These are phyloP conservation scores for Ifrita kowaldi DNA, from an alignment of 2,113 vertebrate species.

Conservation along the genomic window DNA sequence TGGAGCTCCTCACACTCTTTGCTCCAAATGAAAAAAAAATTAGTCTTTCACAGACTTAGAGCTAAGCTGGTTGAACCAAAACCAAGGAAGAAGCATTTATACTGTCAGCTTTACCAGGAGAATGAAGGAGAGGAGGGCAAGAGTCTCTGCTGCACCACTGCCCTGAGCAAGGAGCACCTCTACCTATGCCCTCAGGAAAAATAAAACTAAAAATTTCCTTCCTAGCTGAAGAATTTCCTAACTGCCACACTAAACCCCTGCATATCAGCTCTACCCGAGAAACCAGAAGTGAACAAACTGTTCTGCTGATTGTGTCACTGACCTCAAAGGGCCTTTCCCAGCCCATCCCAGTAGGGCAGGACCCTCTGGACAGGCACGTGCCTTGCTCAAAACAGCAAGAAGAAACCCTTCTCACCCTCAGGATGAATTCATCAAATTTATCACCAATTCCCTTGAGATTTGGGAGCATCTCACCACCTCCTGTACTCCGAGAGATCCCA, in stretches of 20 bases:
- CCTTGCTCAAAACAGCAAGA: background rate
- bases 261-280: background rate
- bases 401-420: background rate
- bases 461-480: background rate
- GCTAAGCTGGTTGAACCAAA: background rate
- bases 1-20: background rate
- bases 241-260: background rate
- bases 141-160: background rate
- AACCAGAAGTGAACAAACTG: background rate
- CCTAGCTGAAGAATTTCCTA: background rate
- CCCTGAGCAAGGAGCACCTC: background rate
- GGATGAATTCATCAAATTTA: background rate
- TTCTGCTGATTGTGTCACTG: background rate
- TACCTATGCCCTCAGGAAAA: background rate
- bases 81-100: background rate
- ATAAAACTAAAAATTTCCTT: background rate
- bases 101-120: background rate
- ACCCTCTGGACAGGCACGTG: background rate
- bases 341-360: background rate
- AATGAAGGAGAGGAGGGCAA: background rate
- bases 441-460: background rate
- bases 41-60: background rate
- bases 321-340: background rate
- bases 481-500: rapidly evolving
- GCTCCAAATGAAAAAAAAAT: background rate